Conservation (phyloP, 2,113 vertebrate species). For the Lepus europaeus region DNA sequence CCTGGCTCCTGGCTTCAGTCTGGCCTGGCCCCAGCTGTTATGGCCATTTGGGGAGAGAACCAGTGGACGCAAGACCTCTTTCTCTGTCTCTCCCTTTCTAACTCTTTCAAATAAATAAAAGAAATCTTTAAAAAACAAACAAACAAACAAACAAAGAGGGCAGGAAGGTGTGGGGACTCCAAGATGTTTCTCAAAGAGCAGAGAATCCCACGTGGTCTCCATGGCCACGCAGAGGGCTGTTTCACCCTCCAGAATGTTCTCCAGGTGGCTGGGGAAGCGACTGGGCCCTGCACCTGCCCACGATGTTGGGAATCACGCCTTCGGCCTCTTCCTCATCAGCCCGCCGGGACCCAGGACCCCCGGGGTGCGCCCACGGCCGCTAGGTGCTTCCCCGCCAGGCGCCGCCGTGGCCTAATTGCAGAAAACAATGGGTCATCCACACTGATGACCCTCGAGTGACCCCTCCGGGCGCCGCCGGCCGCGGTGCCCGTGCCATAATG, state of each 20-base stretch:
- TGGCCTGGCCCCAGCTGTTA: too few species aligned
- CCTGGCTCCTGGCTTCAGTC: too few species aligned
- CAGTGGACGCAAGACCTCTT: too few species aligned
- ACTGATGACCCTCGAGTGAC: conserved; percentile 87
- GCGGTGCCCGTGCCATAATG: conserved; percentile 87
- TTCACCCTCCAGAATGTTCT: not conserved
- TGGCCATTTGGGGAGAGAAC: too few species aligned
- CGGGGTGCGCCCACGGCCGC: not conserved
- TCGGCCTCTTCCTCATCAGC: not conserved
- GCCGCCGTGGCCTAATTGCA: conserved; percentile 88
- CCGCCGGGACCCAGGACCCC: not conserved
- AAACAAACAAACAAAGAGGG: too few species aligned
- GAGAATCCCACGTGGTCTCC: rapidly evolving
- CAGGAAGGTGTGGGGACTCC: rapidly evolving
- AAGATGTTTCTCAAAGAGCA: not conserved
- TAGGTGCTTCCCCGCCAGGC: conserved; percentile 51
- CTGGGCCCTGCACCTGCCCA: not conserved
- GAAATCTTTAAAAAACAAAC: too few species aligned
- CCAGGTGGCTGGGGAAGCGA: not conserved
- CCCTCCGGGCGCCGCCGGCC: conserved; percentile 87
- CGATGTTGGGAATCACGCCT: not conserved
- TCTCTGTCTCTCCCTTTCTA: too few species aligned
- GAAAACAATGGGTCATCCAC: conserved; percentile 90
- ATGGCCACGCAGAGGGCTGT: rapidly evolving
- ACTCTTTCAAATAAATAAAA: too few species aligned